These are phyloP conservation scores for Thymelicus lineola DNA, from an alignment of 2,888 invertebrate species.

Conservation along the genomic window DNA sequence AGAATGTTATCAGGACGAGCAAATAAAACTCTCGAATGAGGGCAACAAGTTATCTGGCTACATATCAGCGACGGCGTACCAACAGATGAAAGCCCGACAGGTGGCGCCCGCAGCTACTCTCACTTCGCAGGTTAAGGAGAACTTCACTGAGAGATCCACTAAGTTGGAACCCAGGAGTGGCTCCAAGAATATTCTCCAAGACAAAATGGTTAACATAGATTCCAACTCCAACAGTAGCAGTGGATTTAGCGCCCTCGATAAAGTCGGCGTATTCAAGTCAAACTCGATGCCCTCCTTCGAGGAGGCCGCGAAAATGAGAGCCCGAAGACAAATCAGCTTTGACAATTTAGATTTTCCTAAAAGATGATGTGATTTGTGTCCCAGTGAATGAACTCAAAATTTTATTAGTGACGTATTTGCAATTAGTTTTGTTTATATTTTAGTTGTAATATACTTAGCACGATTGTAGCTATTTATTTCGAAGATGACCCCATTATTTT, in stretches of 20 bases:
- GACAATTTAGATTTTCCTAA: constrained; percentile 82
- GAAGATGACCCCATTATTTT: constrained; percentile 13
- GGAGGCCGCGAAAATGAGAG: constrained; percentile 80
- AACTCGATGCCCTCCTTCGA: constrained; percentile 79
- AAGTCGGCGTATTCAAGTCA: constrained; percentile 66
- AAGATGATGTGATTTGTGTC: constrained; percentile 60
- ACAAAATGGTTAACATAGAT: constrained; percentile 77
- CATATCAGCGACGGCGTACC: constrained; percentile 74
- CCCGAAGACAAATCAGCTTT: constrained; percentile 86
- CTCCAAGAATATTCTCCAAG: constrained; percentile 77
- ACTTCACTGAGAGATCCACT: constrained; percentile 55
- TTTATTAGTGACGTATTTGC: constrained; percentile 19
- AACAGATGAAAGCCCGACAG: constrained; percentile 63
- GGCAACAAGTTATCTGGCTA: constrained; percentile 79
- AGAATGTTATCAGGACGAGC: constrained; percentile 85
- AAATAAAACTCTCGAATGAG: constrained; percentile 64
- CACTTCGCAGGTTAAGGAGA: constrained; percentile 75
- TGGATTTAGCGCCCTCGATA: constrained; percentile 65
- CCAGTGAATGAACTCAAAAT: not conserved
- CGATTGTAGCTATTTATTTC: constrained; percentile 42
- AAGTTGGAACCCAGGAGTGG: constrained; percentile 67
- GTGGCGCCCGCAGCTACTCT: constrained; percentile 49
- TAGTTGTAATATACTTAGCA: constrained; percentile 13
- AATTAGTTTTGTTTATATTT: not conserved
- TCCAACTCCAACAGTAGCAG: constrained; percentile 71